Evolutionary conservation across 2,888 invertebrate species (phyloP).

Genomic region (Eristalis intricaria): DNA sequence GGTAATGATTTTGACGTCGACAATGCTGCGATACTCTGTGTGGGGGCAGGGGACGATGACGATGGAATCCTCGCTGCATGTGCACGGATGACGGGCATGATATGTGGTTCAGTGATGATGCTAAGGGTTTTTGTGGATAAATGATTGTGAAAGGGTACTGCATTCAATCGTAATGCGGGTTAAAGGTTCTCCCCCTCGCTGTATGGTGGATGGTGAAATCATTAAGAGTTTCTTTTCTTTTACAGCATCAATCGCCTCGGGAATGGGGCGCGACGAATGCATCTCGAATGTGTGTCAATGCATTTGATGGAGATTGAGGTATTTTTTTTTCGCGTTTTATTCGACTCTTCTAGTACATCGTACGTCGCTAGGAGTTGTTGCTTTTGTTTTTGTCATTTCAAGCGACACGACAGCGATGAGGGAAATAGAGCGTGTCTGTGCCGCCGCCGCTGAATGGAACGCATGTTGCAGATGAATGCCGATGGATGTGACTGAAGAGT

Average conservation of each 20-base stretch:
- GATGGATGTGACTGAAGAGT: neutral
- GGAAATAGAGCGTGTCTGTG: slow-evolving; percentile 39
- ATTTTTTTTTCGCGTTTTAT: neutral
- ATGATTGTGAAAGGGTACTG: slow-evolving; percentile 64
- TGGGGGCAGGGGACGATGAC: neutral
- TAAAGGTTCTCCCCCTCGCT: slow-evolving; percentile 47
- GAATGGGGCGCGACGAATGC: slow-evolving; percentile 1
- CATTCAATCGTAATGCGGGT: slow-evolving; percentile 60
- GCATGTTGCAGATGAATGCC: neutral
- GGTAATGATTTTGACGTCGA: slow-evolving; percentile 72
- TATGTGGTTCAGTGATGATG: slow-evolving; percentile 70
- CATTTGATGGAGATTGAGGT: slow-evolving; percentile 54
- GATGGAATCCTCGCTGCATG: slow-evolving; percentile 43
- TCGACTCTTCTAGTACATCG: no score
- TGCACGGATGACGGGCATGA: slow-evolving; percentile 45
- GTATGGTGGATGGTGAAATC: slow-evolving; percentile 43
- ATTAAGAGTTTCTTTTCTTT: slow-evolving; percentile 70
- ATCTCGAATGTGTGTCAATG: slow-evolving; percentile 55
- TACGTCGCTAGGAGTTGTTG: neutral
- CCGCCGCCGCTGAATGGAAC: neutral
- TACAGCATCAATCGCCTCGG: slow-evolving; percentile 37
- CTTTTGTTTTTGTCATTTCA: slow-evolving; percentile 33
- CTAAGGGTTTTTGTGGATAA: slow-evolving; percentile 67
- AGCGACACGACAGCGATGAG: neutral
- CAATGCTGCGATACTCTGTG: slow-evolving; percentile 26